Evolutionary conservation across 2,797 vertebrate species (phyloP), one percentile per base, ranked within the genome.

Genomic region (Coracias cyanogaster): DNA sequence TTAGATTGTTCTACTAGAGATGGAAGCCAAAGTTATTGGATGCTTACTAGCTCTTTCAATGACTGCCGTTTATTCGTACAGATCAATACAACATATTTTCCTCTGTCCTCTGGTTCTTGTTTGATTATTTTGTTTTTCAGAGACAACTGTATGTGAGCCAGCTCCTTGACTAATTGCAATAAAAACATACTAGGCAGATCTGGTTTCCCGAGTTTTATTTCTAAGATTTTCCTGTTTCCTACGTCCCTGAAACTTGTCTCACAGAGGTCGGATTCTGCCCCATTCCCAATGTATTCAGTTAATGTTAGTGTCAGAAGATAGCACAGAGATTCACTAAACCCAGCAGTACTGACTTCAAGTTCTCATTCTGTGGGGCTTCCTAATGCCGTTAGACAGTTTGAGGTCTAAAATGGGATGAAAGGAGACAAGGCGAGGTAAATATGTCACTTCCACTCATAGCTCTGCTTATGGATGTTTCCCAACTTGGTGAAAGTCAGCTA

Each of bases 361-460:
- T 79, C 85, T 73, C 74, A 43, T 95, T 93, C 85, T 74, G 31
- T 85, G 78, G 78, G 61, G 26, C 65, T 76, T 86, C 64, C 85
- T 98, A 97, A 97, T 95, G 86, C 61, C 70, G 37, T 82, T 48
- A 66, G 97, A 97, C 97, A 98, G 89, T 41, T 35, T 73, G 91
- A 96, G 81, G 69, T 86, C 92, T 90, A 65, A 82, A 95, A 95
- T 0, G 10, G 83, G 86, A 98, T 97, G 90, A 81, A 91, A 96
- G 70, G 93, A 96, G 96, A 97, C 97, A 97, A 76, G 83, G 93
- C 46, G 74, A 96, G 92, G 93, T 93, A 93, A 94, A 96, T 84
- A 78, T 97, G 96, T 95, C 97, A 96, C 79, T 95, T 93, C 78
- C 66, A 96, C 88, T 97, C 95, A 86, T 4, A 31, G 86, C 5